Evolutionary conservation across 2,888 invertebrate species (phyloP), one percentile per base, ranked within the genome.

Genomic region (Andrena trimmerana): DNA sequence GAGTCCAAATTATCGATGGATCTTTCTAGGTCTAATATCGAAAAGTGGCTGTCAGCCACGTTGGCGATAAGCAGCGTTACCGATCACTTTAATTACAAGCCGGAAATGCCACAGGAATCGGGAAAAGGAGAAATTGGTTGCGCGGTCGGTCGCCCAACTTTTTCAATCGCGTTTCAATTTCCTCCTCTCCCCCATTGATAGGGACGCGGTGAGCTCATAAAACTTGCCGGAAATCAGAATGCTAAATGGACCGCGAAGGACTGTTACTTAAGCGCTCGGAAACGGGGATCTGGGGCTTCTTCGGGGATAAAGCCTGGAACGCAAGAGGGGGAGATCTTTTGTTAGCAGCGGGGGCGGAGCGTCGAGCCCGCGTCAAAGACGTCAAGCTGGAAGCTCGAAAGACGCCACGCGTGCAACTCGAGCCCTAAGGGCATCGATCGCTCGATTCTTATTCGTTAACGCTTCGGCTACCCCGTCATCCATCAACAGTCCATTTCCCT

Each of bases 121-220:
- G 7, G 10, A 29, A 29, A 2, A 20, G n/a, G 10, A 24, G 16
- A 42, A 33, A 60, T 59, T 4, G 65, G n/a, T 73, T 33, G 33
- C 24, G 33, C 20, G 24, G 20, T 10, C 52, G 4, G 31, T 10
- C 59, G 20, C 13, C 29, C 33, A 82, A 82, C 75, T 83, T 83
- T 83, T 83, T 83, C 78, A 78, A 78, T 73, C 78, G 78, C 50
- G 59, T 83, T 83, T 83, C 83, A 83, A 83, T 83, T 74, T 59
- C 36, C 36, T n/a, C 6, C 10, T 7, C 16, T 5, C 16, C n/a
- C 8, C 42, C 13, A 42, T 42, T 8, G 20, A 33, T 57, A 57
- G 48, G 13, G 27, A 10, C 20, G 54, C 20, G 59, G 24, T 8
- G 68, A 20, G 33, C 54, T 72, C 73, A 29, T 83, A 83, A 83